Evolutionary conservation across 1,140 invertebrate species (phyloP).

Genomic region (Drosophila littoralis): DNA sequence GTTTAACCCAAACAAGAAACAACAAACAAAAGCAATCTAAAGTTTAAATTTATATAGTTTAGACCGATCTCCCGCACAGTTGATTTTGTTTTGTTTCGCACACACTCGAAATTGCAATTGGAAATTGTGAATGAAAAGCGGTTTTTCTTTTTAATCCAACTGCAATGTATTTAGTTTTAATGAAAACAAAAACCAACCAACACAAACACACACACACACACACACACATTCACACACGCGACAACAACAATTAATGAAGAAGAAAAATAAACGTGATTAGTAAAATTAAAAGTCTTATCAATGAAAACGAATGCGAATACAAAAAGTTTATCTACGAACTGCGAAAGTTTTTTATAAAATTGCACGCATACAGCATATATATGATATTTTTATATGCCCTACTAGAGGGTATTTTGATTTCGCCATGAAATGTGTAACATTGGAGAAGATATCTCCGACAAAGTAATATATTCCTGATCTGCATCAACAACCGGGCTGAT

Average conservation of each 20-base stretch:
- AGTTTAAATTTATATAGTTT: slow-evolving; percentile 65
- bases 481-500: no score
- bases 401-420: no score
- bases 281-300: slow-evolving; percentile 54
- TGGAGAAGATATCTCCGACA: no score
- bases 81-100: slow-evolving; percentile 49
- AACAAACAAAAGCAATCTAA: slow-evolving; percentile 50
- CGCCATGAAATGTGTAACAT: no score
- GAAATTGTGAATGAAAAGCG: slow-evolving; percentile 33
- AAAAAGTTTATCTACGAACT: no score
- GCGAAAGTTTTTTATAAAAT: no score
- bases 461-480: no score
- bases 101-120: slow-evolving; percentile 39
- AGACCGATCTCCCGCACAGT: slow-evolving; percentile 59
- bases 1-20: slow-evolving; percentile 18
- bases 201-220: slow-evolving; percentile 60
- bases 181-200: slow-evolving; percentile 23
- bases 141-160: slow-evolving; percentile 32
- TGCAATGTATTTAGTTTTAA: slow-evolving; percentile 75
- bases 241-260: slow-evolving; percentile 62
- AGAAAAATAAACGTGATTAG: slow-evolving; percentile 80
- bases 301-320: background rate
- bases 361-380: no score
- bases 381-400: no score
- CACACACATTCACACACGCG: slow-evolving; percentile 52